A percentile compares a stretch with the other conserved stretches of the same genome.
These are phyloP conservation scores for Hemibates koningsi DNA, from an alignment of 2,113 vertebrate genomes.

Conservation along the genomic window DNA sequence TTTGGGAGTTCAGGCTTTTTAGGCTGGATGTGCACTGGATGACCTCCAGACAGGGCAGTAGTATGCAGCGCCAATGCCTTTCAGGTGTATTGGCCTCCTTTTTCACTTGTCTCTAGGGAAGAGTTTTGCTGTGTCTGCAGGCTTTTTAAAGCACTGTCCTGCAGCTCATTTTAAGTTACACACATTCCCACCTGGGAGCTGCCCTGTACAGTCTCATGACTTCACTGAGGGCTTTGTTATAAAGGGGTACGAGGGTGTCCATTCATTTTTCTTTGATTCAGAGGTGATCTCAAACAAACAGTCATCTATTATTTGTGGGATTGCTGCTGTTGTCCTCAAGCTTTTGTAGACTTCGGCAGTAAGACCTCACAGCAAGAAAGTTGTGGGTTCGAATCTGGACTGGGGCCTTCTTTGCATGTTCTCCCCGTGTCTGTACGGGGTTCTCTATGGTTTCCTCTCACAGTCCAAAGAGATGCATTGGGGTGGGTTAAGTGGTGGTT, in stretches of 20 bases:
- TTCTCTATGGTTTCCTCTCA: neutral
- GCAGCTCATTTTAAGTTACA: conserved; percentile 3
- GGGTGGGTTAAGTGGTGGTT: neutral
- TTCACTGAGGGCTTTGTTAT: neutral
- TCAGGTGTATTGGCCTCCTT: neutral
- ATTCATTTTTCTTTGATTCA: neutral
- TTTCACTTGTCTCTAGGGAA: neutral
- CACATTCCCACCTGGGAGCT: conserved; percentile 26
- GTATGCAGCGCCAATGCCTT: neutral
- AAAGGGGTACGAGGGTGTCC: neutral
- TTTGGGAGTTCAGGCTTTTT: neutral
- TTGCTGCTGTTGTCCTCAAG: neutral
- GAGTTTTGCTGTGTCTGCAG: neutral
- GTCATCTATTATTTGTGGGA: neutral
- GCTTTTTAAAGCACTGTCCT: neutral
- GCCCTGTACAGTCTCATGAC: neutral
- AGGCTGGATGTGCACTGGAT: neutral
- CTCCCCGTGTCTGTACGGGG: fast-evolving
- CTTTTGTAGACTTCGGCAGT: neutral
- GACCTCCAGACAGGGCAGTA: conserved; percentile 2
- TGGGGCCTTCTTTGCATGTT: neutral
- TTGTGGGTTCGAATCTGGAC: fast-evolving
- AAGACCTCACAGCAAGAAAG: neutral
- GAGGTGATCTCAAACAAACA: neutral
- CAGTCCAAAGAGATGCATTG: neutral